Percentiles rank a stretch among this genome's conserved stretches.
phyloP scores from a whole-genome alignment of 2,113 vertebrate genomes.

The Chaenogobius annularis region DNA sequence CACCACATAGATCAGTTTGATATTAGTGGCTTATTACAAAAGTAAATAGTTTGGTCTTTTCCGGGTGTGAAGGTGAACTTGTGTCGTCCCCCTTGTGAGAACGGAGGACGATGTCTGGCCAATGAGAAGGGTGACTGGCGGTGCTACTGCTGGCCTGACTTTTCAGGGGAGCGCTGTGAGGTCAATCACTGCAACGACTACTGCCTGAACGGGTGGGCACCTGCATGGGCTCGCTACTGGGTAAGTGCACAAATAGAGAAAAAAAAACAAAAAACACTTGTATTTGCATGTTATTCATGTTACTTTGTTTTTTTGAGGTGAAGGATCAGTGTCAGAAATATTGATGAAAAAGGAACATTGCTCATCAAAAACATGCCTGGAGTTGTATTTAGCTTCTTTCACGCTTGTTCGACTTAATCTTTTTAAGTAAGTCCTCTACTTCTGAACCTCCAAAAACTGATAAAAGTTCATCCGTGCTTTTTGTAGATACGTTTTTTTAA shows the following conservation, averaged over 20 bases:
- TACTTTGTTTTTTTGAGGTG: background rate
- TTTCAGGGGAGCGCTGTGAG: slow-evolving; percentile 94
- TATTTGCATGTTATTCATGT: background rate
- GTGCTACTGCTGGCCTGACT: slow-evolving; percentile 97
- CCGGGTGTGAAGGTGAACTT: slow-evolving; percentile 82
- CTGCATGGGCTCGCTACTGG: slow-evolving; percentile 88
- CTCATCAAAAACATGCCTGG: no score
- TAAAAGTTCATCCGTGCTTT: no score
- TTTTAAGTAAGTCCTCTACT: no score
- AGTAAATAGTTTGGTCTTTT: slow-evolving; percentile 26
- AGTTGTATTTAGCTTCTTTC: no score
- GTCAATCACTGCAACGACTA: slow-evolving; percentile 93
- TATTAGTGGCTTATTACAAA: background rate
- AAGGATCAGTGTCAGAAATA: background rate
- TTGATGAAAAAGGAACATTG: background rate
- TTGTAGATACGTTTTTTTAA: no score
- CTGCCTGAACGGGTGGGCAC: slow-evolving; percentile 95
- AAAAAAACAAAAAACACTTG: background rate
- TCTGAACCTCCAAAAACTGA: no score
- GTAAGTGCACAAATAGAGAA: slow-evolving; percentile 71
- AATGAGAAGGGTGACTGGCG: slow-evolving; percentile 93
- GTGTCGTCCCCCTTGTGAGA: slow-evolving; percentile 90
- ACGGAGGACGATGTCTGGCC: slow-evolving; percentile 91
- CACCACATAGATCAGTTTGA: background rate
- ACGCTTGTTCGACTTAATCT: no score